phyloP scores from a whole-genome alignment of 2,113 vertebrate species.

The Leuciscus idus region DNA sequence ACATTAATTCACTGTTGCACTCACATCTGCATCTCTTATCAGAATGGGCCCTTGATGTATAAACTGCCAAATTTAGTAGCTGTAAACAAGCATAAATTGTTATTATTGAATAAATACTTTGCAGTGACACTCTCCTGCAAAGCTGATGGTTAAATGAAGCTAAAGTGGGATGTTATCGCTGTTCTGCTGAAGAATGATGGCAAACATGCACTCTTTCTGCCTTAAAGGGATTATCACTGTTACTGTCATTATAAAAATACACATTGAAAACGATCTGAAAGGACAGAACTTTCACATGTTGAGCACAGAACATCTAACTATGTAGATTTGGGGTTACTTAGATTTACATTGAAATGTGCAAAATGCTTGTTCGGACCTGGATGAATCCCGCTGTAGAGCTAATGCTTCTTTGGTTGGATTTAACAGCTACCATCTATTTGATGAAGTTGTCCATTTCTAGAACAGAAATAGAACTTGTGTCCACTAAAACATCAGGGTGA shows the following conservation, averaged over 20 bases:
- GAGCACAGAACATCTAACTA: neutral
- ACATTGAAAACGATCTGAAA: neutral
- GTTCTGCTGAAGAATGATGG: conserved; percentile 15
- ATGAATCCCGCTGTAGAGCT: neutral
- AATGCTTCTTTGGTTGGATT: neutral
- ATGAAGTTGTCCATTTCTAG: neutral
- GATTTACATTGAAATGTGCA: neutral
- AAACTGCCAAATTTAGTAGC: conserved; percentile 53
- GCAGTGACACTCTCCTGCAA: neutral
- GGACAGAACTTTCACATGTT: neutral
- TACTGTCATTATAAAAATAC: neutral
- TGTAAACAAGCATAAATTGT: conserved; percentile 32
- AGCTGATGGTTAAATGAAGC: neutral
- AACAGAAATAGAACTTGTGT: neutral
- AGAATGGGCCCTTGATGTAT: conserved; percentile 24
- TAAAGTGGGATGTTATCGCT: neutral
- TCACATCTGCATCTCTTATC: neutral
- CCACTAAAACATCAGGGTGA: neutral
- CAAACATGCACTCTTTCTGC: neutral
- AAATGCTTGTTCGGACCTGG: neutral
- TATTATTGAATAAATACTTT: conserved; percentile 18
- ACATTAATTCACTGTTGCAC: conserved; percentile 1
- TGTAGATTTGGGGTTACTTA: neutral
- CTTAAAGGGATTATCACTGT: conserved; percentile 16
- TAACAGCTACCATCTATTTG: neutral